phyloP scores from a whole-genome alignment of 2,888 invertebrate species.

The Macrosiphum euphorbiae region DNA sequence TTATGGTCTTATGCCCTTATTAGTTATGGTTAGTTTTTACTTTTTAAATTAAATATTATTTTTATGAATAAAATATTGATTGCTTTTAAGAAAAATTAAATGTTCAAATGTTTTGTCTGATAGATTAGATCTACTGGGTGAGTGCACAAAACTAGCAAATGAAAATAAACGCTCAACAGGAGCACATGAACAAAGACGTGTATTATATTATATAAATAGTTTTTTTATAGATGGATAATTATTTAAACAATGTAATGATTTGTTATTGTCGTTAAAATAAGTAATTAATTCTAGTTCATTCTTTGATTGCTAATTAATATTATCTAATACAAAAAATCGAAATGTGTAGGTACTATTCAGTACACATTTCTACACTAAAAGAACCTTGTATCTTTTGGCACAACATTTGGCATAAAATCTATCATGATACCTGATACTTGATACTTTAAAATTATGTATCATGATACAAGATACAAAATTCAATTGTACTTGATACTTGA shows the following conservation, averaged over 20 bases:
- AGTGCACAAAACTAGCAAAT: neutral
- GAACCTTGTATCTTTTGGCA: too few species aligned
- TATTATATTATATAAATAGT: neutral
- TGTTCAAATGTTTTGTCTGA: conserved; percentile 20
- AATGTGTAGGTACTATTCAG: too few species aligned
- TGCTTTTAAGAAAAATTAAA: conserved; percentile 4
- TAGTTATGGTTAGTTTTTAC: too few species aligned
- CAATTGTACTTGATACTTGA: too few species aligned
- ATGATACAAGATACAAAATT: too few species aligned
- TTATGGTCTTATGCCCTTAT: too few species aligned
- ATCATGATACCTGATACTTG: too few species aligned
- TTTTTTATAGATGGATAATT: too few species aligned
- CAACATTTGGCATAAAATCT: too few species aligned
- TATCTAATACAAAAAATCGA: too few species aligned
- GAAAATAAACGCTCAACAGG: neutral
- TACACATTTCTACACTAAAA: too few species aligned
- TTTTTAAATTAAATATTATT: neutral
- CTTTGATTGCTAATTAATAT: conserved; percentile 13
- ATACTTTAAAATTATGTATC: too few species aligned
- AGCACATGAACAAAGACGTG: neutral
- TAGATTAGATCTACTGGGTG: neutral
- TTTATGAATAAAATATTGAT: neutral
- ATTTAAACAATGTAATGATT: neutral
- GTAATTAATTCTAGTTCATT: conserved; percentile 12
- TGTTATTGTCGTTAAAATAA: conserved; percentile 6